Percentiles rank a stretch among this genome's conserved stretches.
These are phyloP conservation scores for Cirrhinus mrigala DNA, from an alignment of 2,797 vertebrate genomes.

Conservation along the genomic window DNA sequence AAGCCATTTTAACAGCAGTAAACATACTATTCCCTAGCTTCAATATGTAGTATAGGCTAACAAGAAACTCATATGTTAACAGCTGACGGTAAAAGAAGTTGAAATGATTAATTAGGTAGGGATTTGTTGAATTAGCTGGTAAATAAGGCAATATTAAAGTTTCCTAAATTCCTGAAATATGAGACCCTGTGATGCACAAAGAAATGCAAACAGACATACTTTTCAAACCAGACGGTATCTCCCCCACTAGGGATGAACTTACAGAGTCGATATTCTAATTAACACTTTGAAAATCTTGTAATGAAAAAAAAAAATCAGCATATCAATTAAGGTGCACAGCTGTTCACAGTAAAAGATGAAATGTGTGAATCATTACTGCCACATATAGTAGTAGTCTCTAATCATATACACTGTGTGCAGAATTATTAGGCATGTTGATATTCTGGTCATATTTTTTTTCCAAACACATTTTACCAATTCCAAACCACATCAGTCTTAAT, in stretches of 20 bases:
- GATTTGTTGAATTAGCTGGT: not conserved
- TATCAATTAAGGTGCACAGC: not conserved
- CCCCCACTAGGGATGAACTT: not conserved
- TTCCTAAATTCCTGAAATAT: not conserved
- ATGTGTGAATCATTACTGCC: not conserved
- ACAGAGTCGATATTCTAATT: not conserved
- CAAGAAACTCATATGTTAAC: not conserved
- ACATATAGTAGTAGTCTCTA: not conserved
- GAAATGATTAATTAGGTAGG: not conserved
- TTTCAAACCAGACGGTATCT: not conserved
- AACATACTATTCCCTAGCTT: not conserved
- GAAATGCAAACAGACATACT: not conserved
- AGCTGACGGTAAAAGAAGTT: not conserved
- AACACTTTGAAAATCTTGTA: not conserved
- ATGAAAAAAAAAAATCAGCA: not conserved
- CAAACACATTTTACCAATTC: no score
- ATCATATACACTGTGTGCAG: no score
- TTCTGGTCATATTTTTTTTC: no score
- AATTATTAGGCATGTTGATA: no score
- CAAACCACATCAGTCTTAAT: no score
- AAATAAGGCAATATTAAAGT: not conserved
- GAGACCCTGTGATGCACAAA: not conserved
- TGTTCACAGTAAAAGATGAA: slow-evolving; percentile 3
- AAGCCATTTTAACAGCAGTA: not conserved
- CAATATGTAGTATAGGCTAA: not conserved